Evolutionary conservation across 2,113 vertebrate species (phyloP).

Genomic region (Thamnaconus septentrionalis): DNA sequence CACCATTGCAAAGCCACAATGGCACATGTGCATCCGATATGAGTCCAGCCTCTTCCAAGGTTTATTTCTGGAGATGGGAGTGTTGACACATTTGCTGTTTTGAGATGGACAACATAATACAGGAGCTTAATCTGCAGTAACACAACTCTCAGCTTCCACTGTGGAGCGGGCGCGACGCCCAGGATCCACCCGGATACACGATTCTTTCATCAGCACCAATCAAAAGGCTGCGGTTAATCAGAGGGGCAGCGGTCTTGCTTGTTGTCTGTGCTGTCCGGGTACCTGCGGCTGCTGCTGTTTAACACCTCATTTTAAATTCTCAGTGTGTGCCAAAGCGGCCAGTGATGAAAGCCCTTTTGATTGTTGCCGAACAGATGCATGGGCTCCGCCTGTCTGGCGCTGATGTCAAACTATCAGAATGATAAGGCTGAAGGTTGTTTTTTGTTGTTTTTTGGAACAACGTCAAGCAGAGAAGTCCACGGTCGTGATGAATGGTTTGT

Average conservation of each 20-base stretch:
- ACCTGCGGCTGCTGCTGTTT: slow-evolving; percentile 31
- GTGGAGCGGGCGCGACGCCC: slow-evolving; percentile 10
- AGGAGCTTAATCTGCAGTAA: slow-evolving; percentile 29
- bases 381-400: slow-evolving; percentile 22
- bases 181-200: background rate
- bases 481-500: slow-evolving; percentile 13
- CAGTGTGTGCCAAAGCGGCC: slow-evolving; percentile 26
- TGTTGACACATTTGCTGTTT: slow-evolving; percentile 7
- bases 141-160: slow-evolving; percentile 4
- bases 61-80: slow-evolving; percentile 13
- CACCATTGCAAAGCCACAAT: background rate
- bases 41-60: background rate
- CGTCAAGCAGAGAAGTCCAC: too few species aligned
- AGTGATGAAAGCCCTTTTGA: slow-evolving; percentile 42
- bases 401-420: slow-evolving; percentile 22
- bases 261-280: slow-evolving; percentile 9
- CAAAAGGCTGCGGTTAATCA: slow-evolving; percentile 9
- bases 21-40: too few species aligned
- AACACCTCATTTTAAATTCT: slow-evolving; percentile 44
- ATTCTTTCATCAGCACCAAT: slow-evolving; percentile 13
- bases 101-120: slow-evolving; percentile 20
- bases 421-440: too few species aligned
- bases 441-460: too few species aligned
- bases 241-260: background rate
- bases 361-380: slow-evolving; percentile 43